Percentiles rank a stretch among this genome's conserved stretches.
Conservation (phyloP, 2,113 vertebrate genomes). For the Carassius auratus region DNA sequence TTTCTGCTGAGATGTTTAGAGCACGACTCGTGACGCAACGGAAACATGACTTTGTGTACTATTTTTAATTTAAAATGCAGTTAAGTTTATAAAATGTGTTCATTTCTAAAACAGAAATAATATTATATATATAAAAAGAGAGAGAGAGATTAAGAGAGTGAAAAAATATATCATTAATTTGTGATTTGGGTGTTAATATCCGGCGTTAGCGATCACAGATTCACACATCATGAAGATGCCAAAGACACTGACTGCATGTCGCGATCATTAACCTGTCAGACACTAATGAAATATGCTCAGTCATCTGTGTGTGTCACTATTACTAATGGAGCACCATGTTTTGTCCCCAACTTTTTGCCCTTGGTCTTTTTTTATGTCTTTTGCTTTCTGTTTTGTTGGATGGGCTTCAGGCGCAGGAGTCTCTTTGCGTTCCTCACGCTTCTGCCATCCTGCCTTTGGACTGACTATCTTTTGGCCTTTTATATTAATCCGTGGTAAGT, state of each 20-base stretch:
- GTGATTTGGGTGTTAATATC: no score
- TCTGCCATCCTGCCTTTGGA: conserved; percentile 99
- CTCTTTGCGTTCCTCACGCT: conserved; percentile 99
- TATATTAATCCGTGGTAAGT: conserved; percentile 99
- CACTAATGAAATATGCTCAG: conserved; percentile 70
- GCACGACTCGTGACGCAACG: background rate
- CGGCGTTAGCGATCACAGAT: no score
- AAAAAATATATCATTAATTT: no score
- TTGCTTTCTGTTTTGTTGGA: conserved; percentile 58
- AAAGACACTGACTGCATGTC: conserved; percentile 65
- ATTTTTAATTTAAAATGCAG: background rate
- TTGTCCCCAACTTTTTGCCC: conserved; percentile 83
- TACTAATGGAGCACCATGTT: conserved; percentile 77
- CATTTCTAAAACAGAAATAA: no score
- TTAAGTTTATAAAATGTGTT: background rate
- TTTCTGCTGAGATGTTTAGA: conserved; percentile 5
- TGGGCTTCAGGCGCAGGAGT: conserved; percentile 97
- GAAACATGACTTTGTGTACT: background rate
- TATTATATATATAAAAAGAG: no score
- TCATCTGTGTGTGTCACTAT: conserved; percentile 59
- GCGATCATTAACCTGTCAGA: conserved; percentile 74
- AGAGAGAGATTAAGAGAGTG: no score
- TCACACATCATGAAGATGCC: no score
- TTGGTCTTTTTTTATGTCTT: conserved; percentile 64
- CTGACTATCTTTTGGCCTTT: conserved; percentile 99